A percentile compares a stretch with the other conserved stretches of the same genome.
Conservation (phyloP, 37 sponge, comb jelly and placozoan genomes). For the Eunapius fragilis region DNA sequence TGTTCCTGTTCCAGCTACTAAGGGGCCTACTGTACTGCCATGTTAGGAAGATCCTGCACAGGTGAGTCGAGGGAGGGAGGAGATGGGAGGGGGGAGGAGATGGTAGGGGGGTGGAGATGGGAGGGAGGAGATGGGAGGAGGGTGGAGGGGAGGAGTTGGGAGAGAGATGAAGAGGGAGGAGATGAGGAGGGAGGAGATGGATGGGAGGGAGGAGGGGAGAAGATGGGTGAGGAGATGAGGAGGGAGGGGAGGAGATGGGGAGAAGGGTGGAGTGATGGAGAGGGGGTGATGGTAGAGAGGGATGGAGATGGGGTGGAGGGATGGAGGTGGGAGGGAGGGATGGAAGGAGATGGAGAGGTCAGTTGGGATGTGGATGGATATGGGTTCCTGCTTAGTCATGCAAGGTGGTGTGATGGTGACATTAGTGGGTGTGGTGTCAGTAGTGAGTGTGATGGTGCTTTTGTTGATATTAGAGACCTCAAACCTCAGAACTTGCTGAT, state of each 20-base stretch:
- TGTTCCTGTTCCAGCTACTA: constrained; percentile 90
- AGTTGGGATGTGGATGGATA: too few species aligned
- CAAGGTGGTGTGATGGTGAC: too few species aligned
- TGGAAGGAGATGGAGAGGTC: not conserved
- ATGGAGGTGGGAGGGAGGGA: not conserved
- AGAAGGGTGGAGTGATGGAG: too few species aligned
- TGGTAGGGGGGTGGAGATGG: not conserved
- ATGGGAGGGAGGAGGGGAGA: too few species aligned
- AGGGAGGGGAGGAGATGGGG: not conserved
- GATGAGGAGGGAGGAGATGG: too few species aligned
- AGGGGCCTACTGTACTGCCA: constrained; percentile 93
- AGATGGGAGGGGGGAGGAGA: not conserved
- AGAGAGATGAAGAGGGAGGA: too few species aligned
- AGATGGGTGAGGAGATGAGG: not conserved
- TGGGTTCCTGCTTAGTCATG: too few species aligned
- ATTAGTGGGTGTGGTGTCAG: too few species aligned
- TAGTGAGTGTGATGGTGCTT: too few species aligned
- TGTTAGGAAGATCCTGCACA: constrained; percentile 89
- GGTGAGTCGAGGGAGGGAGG: constrained; percentile 10
- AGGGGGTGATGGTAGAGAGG: not conserved
- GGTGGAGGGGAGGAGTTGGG: too few species aligned
- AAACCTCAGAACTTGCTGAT: constrained; percentile 97
- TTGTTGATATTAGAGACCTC: constrained; percentile 63
- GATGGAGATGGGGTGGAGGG: too few species aligned
- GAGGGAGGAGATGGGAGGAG: not conserved